Evolutionary conservation across 2,888 invertebrate species (phyloP).

Genomic region (Drosophila subquinaria): DNA sequence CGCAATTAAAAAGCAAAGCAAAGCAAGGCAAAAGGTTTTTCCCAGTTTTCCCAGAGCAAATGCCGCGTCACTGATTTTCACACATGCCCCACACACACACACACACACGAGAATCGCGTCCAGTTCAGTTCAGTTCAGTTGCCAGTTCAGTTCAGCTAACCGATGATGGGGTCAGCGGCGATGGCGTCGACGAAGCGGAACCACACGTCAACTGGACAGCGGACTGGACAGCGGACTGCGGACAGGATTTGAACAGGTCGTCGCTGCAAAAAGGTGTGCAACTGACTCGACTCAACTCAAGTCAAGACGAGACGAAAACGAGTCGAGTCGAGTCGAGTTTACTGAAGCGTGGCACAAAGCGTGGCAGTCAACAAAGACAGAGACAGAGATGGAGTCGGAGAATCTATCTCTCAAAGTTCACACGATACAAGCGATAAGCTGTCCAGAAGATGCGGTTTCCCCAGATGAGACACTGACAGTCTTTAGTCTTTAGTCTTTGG

Average conservation of each 20-base stretch:
- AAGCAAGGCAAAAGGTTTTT: constrained; percentile 53
- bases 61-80: constrained; percentile 79
- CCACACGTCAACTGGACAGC: constrained; percentile 77
- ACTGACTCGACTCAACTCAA: constrained; percentile 24
- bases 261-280: constrained; percentile 41
- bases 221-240: constrained; percentile 19
- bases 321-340: constrained; percentile 24
- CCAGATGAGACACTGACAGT: constrained; percentile 23
- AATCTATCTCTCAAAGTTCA: constrained; percentile 56
- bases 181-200: constrained; percentile 64
- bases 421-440: constrained; percentile 67
- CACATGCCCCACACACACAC: constrained; percentile 57
- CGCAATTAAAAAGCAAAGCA: constrained; percentile 70
- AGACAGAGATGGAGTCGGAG: too few relatives aligned
- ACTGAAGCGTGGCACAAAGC: constrained; percentile 68
- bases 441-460: constrained; percentile 49
- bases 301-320: constrained; percentile 1
- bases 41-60: constrained; percentile 74
- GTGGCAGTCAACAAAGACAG: constrained; percentile 30
- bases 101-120: not conserved
- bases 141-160: constrained; percentile 2
- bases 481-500: constrained; percentile 5
- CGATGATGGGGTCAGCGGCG: constrained; percentile 53
- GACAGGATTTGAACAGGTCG: constrained; percentile 40
- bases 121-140: not conserved